Evolutionary conservation across 2,888 invertebrate genomes (phyloP).

Genomic region (Bembecia ichneumoniformis): DNA sequence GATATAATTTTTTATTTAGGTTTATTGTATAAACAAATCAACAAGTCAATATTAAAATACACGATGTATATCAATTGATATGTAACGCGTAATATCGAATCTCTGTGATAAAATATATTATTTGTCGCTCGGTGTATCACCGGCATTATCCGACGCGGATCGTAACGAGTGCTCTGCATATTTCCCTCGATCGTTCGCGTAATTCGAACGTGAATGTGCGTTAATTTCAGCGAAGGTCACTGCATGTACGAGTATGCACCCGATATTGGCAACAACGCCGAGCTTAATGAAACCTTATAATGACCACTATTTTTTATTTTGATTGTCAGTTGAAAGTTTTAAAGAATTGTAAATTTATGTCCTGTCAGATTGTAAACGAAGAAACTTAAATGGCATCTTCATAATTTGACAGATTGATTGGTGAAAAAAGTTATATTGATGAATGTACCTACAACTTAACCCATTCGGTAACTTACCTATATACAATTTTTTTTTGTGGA

Average conservation of each 20-base stretch:
- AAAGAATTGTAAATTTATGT: neutral
- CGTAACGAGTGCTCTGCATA: slow-evolving; percentile 16
- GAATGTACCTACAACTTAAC: too few relatives aligned
- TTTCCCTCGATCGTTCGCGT: slow-evolving; percentile 24
- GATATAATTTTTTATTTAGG: too few relatives aligned
- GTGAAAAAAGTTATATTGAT: neutral
- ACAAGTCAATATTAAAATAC: too few relatives aligned
- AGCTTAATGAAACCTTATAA: slow-evolving; percentile 28
- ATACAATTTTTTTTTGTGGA: too few relatives aligned
- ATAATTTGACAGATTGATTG: neutral
- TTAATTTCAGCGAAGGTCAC: slow-evolving; percentile 41
- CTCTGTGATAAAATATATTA: neutral
- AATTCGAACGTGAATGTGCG: slow-evolving; percentile 15
- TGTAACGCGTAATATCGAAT: too few relatives aligned
- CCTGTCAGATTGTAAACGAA: neutral
- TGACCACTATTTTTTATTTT: slow-evolving; percentile 18
- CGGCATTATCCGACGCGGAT: neutral
- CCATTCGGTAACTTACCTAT: too few relatives aligned
- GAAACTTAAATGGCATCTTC: too few relatives aligned
- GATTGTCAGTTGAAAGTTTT: slow-evolving; percentile 14
- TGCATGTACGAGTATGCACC: slow-evolving; percentile 5
- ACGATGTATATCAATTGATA: too few relatives aligned
- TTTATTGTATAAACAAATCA: too few relatives aligned
- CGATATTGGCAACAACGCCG: slow-evolving; percentile 23
- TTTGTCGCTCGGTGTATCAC: neutral